Percentiles rank a stretch among this genome's conserved stretches.
phyloP scores from a whole-genome alignment of 2,888 invertebrate genomes.

The Acronicta leporina region DNA sequence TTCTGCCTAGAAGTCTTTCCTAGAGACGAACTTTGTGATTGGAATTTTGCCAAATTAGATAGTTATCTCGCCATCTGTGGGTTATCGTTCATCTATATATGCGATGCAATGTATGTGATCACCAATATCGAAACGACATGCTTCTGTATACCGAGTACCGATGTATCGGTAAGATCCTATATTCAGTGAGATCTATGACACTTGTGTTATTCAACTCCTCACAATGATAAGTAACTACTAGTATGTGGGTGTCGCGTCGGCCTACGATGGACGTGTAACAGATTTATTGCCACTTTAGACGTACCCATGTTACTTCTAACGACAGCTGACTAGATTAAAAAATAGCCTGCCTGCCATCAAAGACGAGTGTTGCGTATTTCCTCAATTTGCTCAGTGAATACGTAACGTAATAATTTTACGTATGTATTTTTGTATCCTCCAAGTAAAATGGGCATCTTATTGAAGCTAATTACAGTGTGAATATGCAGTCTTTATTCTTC shows the following conservation, averaged over 20 bases:
- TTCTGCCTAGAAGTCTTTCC: conserved; percentile 15
- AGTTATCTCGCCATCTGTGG: conserved; percentile 23
- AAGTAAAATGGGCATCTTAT: conserved; percentile 8
- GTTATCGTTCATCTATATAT: conserved; percentile 17
- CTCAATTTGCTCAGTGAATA: conserved; percentile 16
- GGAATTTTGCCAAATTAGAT: conserved; percentile 36
- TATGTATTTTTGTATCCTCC: neutral
- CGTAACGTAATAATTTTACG: conserved; percentile 24
- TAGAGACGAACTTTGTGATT: conserved; percentile 6
- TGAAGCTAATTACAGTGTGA: conserved; percentile 20
- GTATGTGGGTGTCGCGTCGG: conserved; percentile 36
- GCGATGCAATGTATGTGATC: conserved; percentile 7
- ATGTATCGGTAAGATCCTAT: neutral
- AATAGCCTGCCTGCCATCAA: conserved; percentile 31
- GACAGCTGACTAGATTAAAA: conserved; percentile 48
- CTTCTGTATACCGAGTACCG: neutral
- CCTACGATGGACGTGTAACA: conserved; percentile 41
- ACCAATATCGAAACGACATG: conserved; percentile 9
- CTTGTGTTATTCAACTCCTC: conserved; percentile 20
- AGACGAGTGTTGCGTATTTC: conserved; percentile 20
- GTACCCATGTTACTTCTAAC: conserved; percentile 39
- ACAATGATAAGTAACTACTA: conserved; percentile 26
- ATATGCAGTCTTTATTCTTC: neutral
- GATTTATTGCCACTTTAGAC: conserved; percentile 47
- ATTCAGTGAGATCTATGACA: neutral